Conservation (phyloP, 2,797 vertebrate species). For the Alauda arvensis region DNA sequence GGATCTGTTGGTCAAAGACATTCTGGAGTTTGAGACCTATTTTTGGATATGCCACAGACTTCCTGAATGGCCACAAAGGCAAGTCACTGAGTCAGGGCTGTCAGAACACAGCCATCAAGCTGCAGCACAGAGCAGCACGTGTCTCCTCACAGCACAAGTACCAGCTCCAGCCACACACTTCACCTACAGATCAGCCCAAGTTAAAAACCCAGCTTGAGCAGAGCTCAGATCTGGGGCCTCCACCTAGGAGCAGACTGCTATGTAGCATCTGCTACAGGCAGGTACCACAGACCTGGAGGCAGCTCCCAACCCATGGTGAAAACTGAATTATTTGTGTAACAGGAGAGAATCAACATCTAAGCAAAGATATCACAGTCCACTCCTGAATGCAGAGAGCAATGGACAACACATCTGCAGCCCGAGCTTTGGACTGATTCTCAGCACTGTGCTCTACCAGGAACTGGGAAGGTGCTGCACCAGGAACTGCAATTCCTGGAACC, state of each 20-base stretch:
- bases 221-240: neutral
- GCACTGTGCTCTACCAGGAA: neutral
- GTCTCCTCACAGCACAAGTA: neutral
- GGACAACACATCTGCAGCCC: neutral
- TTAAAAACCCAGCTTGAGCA: rapidly evolving
- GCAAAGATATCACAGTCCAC: neutral
- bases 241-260: neutral
- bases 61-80: neutral
- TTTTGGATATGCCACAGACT: neutral
- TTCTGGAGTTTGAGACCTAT: neutral
- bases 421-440: neutral
- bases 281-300: neutral
- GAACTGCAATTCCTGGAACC: neutral
- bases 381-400: neutral
- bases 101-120: neutral
- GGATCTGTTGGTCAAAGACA: neutral
- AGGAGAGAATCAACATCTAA: neutral
- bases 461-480: neutral
- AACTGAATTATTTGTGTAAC: neutral
- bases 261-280: neutral
- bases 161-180: neutral
- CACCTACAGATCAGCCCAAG: neutral
- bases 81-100: neutral
- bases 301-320: neutral
- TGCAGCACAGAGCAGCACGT: neutral